Evolutionary conservation across 2,797 vertebrate species (phyloP).

Genomic region (Peromyscus aztecus): DNA sequence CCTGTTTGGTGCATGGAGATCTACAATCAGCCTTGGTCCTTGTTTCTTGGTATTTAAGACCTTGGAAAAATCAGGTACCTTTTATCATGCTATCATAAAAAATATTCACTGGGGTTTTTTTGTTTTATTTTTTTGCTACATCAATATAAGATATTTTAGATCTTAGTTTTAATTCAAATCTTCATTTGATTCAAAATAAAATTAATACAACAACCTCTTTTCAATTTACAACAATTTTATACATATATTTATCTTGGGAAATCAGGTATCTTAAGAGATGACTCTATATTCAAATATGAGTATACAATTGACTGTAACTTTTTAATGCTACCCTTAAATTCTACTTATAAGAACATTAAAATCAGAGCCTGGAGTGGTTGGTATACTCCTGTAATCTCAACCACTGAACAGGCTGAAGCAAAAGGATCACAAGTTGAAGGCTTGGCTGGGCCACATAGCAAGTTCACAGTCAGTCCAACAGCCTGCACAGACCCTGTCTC

Average conservation of each 20-base stretch:
- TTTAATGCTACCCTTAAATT: conserved; percentile 49
- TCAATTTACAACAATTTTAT: conserved; percentile 6
- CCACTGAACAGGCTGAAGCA: neutral
- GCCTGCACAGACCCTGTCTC: neutral
- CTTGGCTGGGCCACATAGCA: neutral
- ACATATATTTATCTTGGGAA: neutral
- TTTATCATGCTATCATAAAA: neutral
- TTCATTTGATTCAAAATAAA: conserved; percentile 7
- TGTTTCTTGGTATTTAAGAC: neutral
- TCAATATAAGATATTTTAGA: neutral
- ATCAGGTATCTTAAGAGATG: neutral
- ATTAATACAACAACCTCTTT: neutral
- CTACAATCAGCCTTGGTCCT: neutral
- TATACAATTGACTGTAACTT: neutral
- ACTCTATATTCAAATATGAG: neutral
- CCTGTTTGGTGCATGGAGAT: neutral
- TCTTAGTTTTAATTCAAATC: conserved; percentile 38
- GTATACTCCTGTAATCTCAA: neutral
- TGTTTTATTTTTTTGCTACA: neutral
- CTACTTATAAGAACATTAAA: conserved; percentile 57
- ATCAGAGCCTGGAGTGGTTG: neutral
- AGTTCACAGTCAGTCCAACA: neutral
- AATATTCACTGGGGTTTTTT: neutral
- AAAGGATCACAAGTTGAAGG: neutral
- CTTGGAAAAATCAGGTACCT: neutral